Evolutionary conservation across 2,888 invertebrate species (phyloP), one percentile per base, ranked within the genome.

Genomic region (Tineola bisselliella): DNA sequence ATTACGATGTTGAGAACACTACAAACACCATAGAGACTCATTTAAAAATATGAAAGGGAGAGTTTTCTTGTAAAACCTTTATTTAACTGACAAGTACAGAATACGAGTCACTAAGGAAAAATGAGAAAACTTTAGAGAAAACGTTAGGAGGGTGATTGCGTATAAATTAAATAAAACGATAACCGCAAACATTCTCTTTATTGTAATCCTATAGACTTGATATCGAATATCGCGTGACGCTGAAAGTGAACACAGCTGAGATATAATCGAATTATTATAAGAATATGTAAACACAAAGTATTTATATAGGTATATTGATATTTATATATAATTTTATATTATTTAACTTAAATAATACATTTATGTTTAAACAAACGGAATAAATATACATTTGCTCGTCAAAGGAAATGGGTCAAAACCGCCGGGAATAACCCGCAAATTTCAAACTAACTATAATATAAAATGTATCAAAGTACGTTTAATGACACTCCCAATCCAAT

Each of bases 11-110:
- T 62, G 65, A 65, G 63, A 66, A 66, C 33, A 15, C 66, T 70
- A 69, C 64, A 69, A 69, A 66, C 66, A 66, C 65, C 68, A 67
- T 72, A 73, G 76, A 73, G 72, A 72, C 75, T 72, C 69, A 71
- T 74, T 75, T 69, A 69, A 68, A 70, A 70, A 72, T 74, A 70
- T 72, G 70, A 74, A 71, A 70, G 69, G 69, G 69, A 68, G 66
- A 68, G 64, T 65, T 68, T 69, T 71, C 70, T 73, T 69, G 66
- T 67, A 69, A 67, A 66, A 58, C 38, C 15, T 44, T 17, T 57
- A 13, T 52, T 64, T 65, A 65, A 61, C 63, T 18, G 54, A 54
- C 64, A 67, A 68, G 65, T 65, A 62, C 59, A 60, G 61, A 61
- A 63, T 68, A 66, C 65, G 67, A 72, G 68, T 70, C 69, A 64